These are phyloP conservation scores for Malurus melanocephalus DNA, from an alignment of 2,113 vertebrate genomes.

Conservation along the genomic window DNA sequence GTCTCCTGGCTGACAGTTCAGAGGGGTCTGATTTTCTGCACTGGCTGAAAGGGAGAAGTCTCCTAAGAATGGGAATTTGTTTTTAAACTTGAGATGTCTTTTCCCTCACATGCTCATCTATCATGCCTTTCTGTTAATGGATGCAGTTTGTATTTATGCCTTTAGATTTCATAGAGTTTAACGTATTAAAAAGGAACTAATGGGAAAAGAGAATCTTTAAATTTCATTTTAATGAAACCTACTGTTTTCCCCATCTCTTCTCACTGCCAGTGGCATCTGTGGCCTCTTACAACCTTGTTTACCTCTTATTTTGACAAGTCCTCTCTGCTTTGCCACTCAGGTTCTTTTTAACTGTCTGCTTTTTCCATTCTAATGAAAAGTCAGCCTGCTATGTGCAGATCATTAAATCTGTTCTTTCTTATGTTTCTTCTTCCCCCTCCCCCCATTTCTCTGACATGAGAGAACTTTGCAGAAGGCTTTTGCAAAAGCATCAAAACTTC, in stretches of 20 bases:
- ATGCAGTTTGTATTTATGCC: not conserved
- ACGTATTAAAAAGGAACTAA: not conserved
- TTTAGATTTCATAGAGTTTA: not conserved
- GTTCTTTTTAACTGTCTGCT: conserved; percentile 8
- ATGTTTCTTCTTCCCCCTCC: not conserved
- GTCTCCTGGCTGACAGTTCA: not conserved
- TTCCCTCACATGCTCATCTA: not conserved
- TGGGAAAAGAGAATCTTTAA: not conserved
- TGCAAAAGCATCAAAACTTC: conserved; percentile 19
- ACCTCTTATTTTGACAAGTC: not conserved
- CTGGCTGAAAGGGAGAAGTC: not conserved
- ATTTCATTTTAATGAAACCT: conserved; percentile 22
- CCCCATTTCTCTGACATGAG: conserved; percentile 4
- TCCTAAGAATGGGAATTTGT: not conserved
- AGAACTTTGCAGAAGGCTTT: conserved; percentile 11
- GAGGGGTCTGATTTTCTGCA: not conserved
- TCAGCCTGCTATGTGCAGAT: conserved; percentile 19
- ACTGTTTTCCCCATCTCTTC: not conserved
- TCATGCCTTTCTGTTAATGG: not conserved
- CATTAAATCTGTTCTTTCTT: conserved; percentile 37
- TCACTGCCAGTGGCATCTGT: not conserved
- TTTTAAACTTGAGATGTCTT: not conserved
- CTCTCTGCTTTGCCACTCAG: conserved; percentile 20
- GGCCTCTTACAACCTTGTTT: conserved; percentile 24
- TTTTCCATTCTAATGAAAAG: conserved; percentile 6